Evolutionary conservation across 1,140 invertebrate genomes (phyloP).

Genomic region (Caerostris extrusa): DNA sequence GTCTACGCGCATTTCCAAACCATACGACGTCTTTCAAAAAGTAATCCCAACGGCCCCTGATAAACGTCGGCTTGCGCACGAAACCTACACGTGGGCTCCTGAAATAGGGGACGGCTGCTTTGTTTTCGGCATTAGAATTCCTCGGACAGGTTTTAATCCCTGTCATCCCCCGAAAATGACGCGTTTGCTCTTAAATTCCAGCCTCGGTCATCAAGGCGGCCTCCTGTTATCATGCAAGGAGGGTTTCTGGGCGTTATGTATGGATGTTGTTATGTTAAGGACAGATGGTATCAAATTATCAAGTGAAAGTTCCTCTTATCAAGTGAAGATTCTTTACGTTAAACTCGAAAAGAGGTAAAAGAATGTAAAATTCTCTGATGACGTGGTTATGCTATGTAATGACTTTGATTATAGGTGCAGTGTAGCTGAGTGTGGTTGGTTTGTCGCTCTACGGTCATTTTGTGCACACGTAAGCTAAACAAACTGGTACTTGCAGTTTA

Average conservation of each 20-base stretch:
- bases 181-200: conserved; percentile 2
- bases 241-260: background rate
- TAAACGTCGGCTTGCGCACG: background rate
- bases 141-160: conserved; percentile 10
- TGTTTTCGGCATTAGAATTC: conserved; percentile 15
- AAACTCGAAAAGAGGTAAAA: no score
- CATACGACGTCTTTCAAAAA: background rate
- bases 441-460: no score
- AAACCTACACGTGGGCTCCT: background rate
- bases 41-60: background rate
- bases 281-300: no score
- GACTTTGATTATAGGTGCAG: no score
- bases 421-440: no score
- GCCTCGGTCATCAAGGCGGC: background rate
- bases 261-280: no score
- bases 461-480: no score
- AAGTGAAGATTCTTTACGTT: no score
- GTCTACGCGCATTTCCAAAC: background rate
- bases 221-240: background rate
- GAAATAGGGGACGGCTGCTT: background rate
- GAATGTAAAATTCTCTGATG: no score
- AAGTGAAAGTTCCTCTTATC: no score
- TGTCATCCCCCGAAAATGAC: conserved; percentile 21
- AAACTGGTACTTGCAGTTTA: no score
- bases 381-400: no score